Evolutionary conservation across 2,888 invertebrate species (phyloP), one percentile per base, ranked within the genome.

Genomic region (Drosophila kuntzei): DNA sequence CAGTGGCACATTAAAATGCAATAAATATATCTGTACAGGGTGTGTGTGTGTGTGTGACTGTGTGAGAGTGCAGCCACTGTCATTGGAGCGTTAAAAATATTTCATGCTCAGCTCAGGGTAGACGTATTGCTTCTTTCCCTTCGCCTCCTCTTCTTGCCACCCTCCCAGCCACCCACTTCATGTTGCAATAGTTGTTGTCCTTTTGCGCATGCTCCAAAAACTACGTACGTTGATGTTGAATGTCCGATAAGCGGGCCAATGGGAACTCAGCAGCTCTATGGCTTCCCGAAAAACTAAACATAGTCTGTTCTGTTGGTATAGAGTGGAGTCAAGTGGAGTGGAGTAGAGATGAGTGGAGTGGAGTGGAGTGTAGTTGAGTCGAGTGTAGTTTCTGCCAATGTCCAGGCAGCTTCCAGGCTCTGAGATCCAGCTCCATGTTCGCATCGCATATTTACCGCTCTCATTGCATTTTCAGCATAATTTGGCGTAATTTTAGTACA

Each of bases 1-100:
- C 87, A 87, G 79, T 72, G 85, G 76, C 87, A 84, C 82, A 89
- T 89, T 84, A 84, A 89, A 89, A 89, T 80, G 85, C 89, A 89
- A 87, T 89, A 87, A 84, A 79, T 69, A 79, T 67, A 70, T 61
- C 32, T 58, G 29, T 46, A 46, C 11, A 12, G 4, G 55, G 27
- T 44, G 4, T 47, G 16, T 27, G 29, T 51, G 14, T 54, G 14
- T 61, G n/a, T 47, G 36, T 59, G 51, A 43, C 22, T 58, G 59
- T 51, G 63, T 29, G 58, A 27, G 51, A 41, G 18, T 16, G 32
- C 34, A 50, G 50, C 46, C 51, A 43, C 49, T 68, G 59, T 66
- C 76, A 75, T 81, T 76, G 85, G 68, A 86, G 76, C 74, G 69
- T 71, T 80, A 27, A 77, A 82, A 82, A 80, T 87, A 87, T 83